Evolutionary conservation across 2,797 vertebrate genomes (phyloP), one percentile per base, ranked within the genome.

Genomic region (Danio choprae): DNA sequence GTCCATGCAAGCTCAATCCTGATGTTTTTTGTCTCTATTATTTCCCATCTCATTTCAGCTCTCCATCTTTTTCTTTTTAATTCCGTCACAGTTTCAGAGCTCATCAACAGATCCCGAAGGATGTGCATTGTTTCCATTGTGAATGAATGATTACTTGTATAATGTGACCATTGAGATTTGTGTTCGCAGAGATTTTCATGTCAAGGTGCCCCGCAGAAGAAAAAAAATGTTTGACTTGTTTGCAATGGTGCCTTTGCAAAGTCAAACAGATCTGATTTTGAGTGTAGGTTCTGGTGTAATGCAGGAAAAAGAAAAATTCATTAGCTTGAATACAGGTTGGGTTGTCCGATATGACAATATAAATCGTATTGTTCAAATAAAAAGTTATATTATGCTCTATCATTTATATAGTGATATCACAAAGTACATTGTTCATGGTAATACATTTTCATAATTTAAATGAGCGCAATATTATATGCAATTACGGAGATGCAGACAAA

Each of bases 111-210:
- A 16, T 55, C 40, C 20, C 43, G 22, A 77, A 71, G 56, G 67
- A 77, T 43, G 29, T 36, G 50, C 29, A 63, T 76, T 64, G 64
- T 70, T 77, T 70, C 40, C 13, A 38, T 44, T 56, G 48, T 81
- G 58, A 62, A 77, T 63, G 51, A 62, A 64, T 40, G 43, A 63
- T 59, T 51, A 18, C 81, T 58, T 44, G 36, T 72, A 58, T 73
- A 71, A 64, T n/a, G 12, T 59, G 55, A 60, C 65, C 4, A 0
- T 20, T 44, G 41, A 48, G 76, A 78, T 50, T 79, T 59, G 10
- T 69, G 63, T 62, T 40, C 16, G 20, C 53, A 50, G 71, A 36
- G 36, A 38, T 74, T 69, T 79, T 50, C 44, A n/a, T 41, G 73
- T 79, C 56, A 65, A 79, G 55, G 20, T 53, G 16, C 10, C 40